Conservation (phyloP, 2,888 invertebrate species). For the Apantesis nais region DNA sequence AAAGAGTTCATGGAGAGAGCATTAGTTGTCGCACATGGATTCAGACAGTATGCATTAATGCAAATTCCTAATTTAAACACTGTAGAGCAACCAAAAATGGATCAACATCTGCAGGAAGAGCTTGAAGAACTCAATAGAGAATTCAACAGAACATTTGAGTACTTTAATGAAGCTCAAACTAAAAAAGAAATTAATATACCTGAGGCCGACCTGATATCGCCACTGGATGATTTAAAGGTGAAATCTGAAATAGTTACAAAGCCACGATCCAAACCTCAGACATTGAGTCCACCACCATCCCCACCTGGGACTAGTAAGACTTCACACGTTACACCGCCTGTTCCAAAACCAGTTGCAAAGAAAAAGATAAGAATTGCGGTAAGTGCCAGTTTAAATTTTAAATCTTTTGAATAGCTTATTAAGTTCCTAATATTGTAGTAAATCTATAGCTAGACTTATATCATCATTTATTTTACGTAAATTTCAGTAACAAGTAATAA, state of each 20-base stretch:
- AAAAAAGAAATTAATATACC: conserved; percentile 8
- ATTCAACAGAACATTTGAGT: conserved; percentile 77
- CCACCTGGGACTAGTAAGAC: conserved; percentile 17
- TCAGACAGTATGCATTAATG: conserved; percentile 86
- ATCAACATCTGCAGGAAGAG: conserved; percentile 67
- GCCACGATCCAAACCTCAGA: background rate
- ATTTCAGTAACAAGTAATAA: too few relatives aligned
- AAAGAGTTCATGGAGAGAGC: conserved; percentile 86
- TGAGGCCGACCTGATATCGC: conserved; percentile 47
- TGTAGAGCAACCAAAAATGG: conserved; percentile 59
- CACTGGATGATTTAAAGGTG: conserved; percentile 50
- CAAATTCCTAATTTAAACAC: conserved; percentile 65
- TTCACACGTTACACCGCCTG: conserved; percentile 10
- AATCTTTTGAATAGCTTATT: background rate
- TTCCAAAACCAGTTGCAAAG: conserved; percentile 72
- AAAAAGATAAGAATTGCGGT: conserved; percentile 76
- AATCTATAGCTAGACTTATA: background rate
- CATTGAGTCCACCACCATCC: conserved; percentile 1
- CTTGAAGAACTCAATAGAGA: conserved; percentile 78
- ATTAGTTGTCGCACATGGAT: conserved; percentile 89
- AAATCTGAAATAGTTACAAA: conserved; percentile 6
- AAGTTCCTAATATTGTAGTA: too few relatives aligned
- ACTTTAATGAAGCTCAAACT: conserved; percentile 60
- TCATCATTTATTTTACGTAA: too few relatives aligned
- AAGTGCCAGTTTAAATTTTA: conserved; percentile 48